Evolutionary conservation across 2,888 invertebrate genomes (phyloP).

Genomic region (Heliconius cydno): DNA sequence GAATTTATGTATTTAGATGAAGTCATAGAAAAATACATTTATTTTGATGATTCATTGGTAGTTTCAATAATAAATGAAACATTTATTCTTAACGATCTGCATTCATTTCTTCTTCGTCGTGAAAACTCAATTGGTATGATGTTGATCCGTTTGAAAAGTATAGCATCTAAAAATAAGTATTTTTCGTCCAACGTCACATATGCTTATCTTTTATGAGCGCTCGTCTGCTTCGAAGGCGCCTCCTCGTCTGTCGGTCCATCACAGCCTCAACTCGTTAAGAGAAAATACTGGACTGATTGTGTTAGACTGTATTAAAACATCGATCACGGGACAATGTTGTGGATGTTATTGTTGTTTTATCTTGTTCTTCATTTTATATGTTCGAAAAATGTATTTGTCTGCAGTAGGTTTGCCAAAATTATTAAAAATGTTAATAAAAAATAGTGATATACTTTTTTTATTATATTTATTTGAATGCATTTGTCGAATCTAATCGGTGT

Average conservation of each 20-base stretch:
- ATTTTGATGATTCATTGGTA: too few species aligned
- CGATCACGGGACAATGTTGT: slow-evolving; percentile 18
- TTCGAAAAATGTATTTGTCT: background rate
- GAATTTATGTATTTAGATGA: background rate
- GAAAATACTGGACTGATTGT: slow-evolving; percentile 33
- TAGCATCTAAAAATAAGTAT: slow-evolving; percentile 52
- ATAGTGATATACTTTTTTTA: background rate
- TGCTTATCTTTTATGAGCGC: slow-evolving; percentile 67
- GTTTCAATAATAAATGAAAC: slow-evolving; percentile 6
- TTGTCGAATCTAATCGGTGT: background rate
- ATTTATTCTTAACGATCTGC: background rate
- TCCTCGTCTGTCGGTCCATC: slow-evolving; percentile 58
- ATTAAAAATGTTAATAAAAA: background rate
- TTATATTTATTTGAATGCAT: background rate
- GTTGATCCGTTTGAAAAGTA: slow-evolving; percentile 52
- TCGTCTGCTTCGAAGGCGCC: slow-evolving; percentile 65
- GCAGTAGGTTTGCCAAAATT: background rate
- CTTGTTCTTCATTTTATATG: background rate
- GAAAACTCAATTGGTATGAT: slow-evolving; percentile 26
- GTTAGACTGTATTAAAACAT: slow-evolving; percentile 31
- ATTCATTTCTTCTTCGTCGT: background rate
- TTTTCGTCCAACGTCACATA: slow-evolving; percentile 53
- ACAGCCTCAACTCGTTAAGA: slow-evolving; percentile 42
- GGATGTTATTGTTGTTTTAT: slow-evolving; percentile 21
- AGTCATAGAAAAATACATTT: too few species aligned